A percentile compares a stretch with the other conserved stretches of the same genome.
These are phyloP conservation scores for Cephalophus harveyi DNA, from an alignment of 2,113 vertebrate genomes.

Conservation along the genomic window DNA sequence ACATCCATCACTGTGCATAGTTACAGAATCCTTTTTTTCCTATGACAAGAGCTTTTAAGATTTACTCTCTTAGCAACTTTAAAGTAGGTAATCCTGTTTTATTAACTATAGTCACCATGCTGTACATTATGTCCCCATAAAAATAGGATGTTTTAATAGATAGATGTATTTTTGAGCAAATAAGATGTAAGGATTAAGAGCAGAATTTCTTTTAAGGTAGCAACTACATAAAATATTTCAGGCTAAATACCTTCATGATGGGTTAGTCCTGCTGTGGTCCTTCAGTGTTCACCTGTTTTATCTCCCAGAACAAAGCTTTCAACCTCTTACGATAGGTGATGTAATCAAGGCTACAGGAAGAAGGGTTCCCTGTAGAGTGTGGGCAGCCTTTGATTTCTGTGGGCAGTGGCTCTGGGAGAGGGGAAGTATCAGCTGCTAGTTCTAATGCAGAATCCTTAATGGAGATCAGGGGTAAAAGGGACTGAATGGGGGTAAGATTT, in stretches of 20 bases:
- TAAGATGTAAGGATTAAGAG: not conserved
- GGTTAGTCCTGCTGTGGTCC: not conserved
- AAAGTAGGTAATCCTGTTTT: not conserved
- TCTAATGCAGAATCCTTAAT: not conserved
- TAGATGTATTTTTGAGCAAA: not conserved
- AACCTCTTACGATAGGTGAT: not conserved
- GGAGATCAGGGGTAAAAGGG: not conserved
- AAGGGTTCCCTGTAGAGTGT: not conserved
- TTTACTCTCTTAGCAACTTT: not conserved
- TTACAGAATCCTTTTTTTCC: not conserved
- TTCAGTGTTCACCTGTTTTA: not conserved
- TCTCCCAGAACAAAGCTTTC: rapidly evolving
- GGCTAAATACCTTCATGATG: not conserved
- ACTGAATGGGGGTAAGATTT: not conserved
- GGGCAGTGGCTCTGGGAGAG: too few species aligned
- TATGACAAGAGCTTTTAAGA: not conserved
- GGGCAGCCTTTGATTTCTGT: not conserved
- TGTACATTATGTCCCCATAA: not conserved
- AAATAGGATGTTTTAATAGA: not conserved
- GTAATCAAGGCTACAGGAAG: not conserved
- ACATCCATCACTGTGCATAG: not conserved
- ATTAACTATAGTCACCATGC: too few species aligned
- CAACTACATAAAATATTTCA: not conserved
- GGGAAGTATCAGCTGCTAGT: too few species aligned
- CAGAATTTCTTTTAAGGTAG: not conserved